phyloP scores from a whole-genome alignment of 2,888 invertebrate genomes.

The Trypoxylon attenuatum region DNA sequence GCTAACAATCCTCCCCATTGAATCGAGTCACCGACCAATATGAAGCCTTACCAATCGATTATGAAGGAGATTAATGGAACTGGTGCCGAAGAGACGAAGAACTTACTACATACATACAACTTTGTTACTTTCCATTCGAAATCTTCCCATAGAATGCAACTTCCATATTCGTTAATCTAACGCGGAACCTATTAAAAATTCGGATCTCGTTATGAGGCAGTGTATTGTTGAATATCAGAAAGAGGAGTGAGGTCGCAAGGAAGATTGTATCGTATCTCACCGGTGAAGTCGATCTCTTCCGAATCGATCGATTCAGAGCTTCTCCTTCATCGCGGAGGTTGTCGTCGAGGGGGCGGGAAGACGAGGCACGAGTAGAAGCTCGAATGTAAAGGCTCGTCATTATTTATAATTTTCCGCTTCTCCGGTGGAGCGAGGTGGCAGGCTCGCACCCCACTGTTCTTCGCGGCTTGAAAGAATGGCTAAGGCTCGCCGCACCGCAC shows the following conservation, averaged over 20 bases:
- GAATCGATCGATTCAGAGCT: neutral
- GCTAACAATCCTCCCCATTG: no score
- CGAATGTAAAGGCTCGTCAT: constrained; percentile 62
- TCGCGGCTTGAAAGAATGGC: constrained; percentile 64
- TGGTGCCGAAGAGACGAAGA: neutral
- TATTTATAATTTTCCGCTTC: constrained; percentile 73
- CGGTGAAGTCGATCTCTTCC: no score
- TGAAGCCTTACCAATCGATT: neutral
- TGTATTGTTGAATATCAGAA: no score
- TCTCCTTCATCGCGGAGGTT: neutral
- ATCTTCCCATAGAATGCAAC: no score
- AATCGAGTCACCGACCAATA: neutral
- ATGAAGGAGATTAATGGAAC: neutral
- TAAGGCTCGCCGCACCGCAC: constrained; percentile 23
- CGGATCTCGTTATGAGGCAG: no score
- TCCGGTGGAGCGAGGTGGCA: constrained; percentile 41
- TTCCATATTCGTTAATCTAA: no score
- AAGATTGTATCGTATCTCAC: no score
- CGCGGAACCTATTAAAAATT: no score
- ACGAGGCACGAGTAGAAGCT: constrained; percentile 2
- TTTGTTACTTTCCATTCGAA: no score
- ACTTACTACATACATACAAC: no score
- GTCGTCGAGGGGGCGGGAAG: constrained; percentile 10
- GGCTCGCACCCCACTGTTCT: constrained; percentile 45
- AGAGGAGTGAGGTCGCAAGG: no score